Evolutionary conservation across 2,888 invertebrate genomes (phyloP), one percentile per base, ranked within the genome.

Genomic region (Megaustenia siamemsis): DNA sequence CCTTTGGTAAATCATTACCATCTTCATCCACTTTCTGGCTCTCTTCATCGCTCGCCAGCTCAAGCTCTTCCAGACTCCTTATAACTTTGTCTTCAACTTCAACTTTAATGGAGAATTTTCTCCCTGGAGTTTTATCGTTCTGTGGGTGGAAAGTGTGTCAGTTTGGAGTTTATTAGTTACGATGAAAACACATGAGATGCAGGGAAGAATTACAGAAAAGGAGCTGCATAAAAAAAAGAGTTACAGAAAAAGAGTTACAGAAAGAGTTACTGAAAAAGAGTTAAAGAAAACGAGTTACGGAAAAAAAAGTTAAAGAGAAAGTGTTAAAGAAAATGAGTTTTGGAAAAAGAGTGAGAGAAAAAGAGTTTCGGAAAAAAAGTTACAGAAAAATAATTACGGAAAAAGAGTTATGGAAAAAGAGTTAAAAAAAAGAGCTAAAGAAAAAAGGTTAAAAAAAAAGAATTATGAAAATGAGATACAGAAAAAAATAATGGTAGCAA

Each of bases 31-130:
- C 18, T 28, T 40, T 63, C 40, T 43, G 8, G 2, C 66, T 24
- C 21, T 8, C 40, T 15, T 56, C 15, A 35, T 38, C 43, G 8
- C 24, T 68, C 24, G 24, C 49, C 35, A 49, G 0, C 0, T 28
- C 78, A 32, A 69, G 53, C 5, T 69, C 28, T n/a, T 82, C 73
- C 60, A 53, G 40, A 18, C 56, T 69, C 12, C 60, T 60, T 1
- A 63, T 1, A 28, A 63, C 63, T 8, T 43, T 73, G 43, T 82
- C 21, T 8, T 79, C 68, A 32, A 40, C 32, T 24, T 79, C 45
- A 24, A 35, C 32, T 4, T 18, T 32, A 10, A 77, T 38, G 35
- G 38, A n/a, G n/a, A 12, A 12, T 40, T 77, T 28, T 15, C 60
- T 40, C n/a, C 15, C 49, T 32, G 15, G 73, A 18, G 18, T 49